Percentiles rank a stretch among this genome's conserved stretches.
Conservation (phyloP, 2,113 vertebrate species). For the Mesitornis unicolor region DNA sequence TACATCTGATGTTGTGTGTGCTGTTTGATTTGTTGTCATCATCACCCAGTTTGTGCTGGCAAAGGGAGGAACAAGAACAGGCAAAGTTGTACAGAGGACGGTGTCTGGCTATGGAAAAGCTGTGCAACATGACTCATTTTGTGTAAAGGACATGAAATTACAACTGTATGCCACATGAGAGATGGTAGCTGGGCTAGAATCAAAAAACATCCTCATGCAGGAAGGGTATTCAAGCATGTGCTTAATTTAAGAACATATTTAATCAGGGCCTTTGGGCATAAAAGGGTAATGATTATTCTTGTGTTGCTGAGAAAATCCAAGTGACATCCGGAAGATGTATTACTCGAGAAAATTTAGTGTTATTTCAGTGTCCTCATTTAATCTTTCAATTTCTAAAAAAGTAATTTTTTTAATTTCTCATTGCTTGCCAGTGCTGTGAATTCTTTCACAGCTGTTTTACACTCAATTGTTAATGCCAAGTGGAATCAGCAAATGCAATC, state of each 20-base stretch:
- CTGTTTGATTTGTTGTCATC: background rate
- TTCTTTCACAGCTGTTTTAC: conserved; percentile 43
- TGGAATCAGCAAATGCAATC: conserved; percentile 21
- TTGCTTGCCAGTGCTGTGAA: background rate
- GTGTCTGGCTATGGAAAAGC: conserved; percentile 29
- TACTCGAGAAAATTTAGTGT: background rate
- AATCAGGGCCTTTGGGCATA: conserved; percentile 38
- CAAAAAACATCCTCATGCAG: conserved; percentile 10
- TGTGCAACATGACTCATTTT: conserved; percentile 22
- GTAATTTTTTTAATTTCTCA: conserved; percentile 33
- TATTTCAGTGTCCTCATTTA: conserved; percentile 25
- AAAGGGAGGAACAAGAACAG: background rate
- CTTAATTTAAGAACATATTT: conserved; percentile 41
- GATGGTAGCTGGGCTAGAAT: background rate
- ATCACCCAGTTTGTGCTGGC: background rate
- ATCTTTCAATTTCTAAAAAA: conserved; percentile 40
- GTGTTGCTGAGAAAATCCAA: conserved; percentile 24
- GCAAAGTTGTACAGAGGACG: background rate
- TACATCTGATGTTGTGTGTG: background rate
- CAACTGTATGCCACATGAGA: conserved; percentile 5
- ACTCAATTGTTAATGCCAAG: background rate
- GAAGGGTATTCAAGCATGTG: conserved; percentile 45
- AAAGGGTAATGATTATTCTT: conserved; percentile 32
- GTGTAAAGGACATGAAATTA: conserved; percentile 27
- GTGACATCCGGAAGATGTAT: conserved; percentile 46